Evolutionary conservation across 2,888 invertebrate genomes (phyloP), one percentile per base, ranked within the genome.

Genomic region (Nasonovia ribisnigri): DNA sequence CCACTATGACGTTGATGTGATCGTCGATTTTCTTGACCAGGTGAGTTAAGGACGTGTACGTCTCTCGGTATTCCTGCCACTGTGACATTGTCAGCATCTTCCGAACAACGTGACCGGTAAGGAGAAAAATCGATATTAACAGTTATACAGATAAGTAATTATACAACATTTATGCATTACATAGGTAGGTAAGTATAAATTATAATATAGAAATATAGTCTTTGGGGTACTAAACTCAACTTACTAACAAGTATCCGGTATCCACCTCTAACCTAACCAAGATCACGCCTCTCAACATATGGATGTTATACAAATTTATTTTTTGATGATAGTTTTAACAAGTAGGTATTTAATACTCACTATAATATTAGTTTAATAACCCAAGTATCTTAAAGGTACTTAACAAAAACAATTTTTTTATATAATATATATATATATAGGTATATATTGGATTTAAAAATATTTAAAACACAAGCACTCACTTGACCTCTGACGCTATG

Each of bases 401-500:
- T 16, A 16, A 77, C n/a, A 77, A 36, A 77, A 77, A 67, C 4
- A 36, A 57, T 67, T 77, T 16, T n/a, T 77, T 77, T 67, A 16
- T 16, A n/a, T 4, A 67, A 1, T 16, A 67, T 20, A 57, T 57
- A n/a, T n/a, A n/a, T n/a, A 4, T n/a, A 5, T 67, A 5, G 36
- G 16, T n/a, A n/a, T n/a, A 4, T n/a, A 5, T 67, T 16, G 36
- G 16, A 36, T 36, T 77, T 77, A 77, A 36, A 36, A 77, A 77
- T 36, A 77, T 36, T 77, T 36, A 36, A 67, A 67, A 42, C 26
- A 46, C 6, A 2, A n/a, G n/a, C 8, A 86, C 42, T 94, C 95
- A 96, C 96, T 96, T 96, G 96, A 94, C 96, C 96, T 94, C 96
- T 96, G 43, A 96, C 96, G 16, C 95, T 95, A 51, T 95, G 95